Evolutionary conservation across 2,888 invertebrate genomes (phyloP).

Genomic region (Steromphala cineraria): DNA sequence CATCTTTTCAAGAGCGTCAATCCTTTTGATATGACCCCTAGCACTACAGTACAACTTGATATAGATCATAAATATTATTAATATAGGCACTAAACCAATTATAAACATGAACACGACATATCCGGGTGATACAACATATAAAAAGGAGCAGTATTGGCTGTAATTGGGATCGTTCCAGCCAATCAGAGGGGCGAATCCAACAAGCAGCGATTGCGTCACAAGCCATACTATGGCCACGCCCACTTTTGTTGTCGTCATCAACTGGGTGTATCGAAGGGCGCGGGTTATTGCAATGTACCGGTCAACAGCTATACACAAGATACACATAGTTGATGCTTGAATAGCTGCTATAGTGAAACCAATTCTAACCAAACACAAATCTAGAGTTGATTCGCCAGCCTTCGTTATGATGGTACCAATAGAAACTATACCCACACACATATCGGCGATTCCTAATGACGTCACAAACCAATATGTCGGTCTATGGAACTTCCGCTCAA

Average conservation of each 20-base stretch:
- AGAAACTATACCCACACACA: slow-evolving; percentile 54
- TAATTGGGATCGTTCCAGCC: slow-evolving; percentile 58
- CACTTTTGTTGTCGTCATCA: slow-evolving; percentile 49
- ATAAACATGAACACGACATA: slow-evolving; percentile 52
- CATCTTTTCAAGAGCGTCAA: slow-evolving; percentile 48
- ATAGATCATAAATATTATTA: slow-evolving; percentile 50
- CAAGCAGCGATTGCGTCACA: slow-evolving; percentile 49
- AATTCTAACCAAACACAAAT: slow-evolving; percentile 51
- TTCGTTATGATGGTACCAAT: slow-evolving; percentile 52
- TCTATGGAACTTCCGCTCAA: slow-evolving; percentile 44
- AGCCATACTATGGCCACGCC: slow-evolving; percentile 40
- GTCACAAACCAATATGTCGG: slow-evolving; percentile 55
- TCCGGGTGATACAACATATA: slow-evolving; percentile 46
- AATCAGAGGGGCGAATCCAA: slow-evolving; percentile 59
- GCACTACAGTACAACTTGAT: slow-evolving; percentile 49
- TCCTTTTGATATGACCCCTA: slow-evolving; percentile 51
- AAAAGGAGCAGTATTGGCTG: slow-evolving; percentile 53
- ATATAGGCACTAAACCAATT: slow-evolving; percentile 46
- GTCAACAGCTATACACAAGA: slow-evolving; percentile 63
- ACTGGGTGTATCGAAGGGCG: slow-evolving; percentile 52
- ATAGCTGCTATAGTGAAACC: slow-evolving; percentile 50
- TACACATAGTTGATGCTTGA: slow-evolving; percentile 49
- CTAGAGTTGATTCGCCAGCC: slow-evolving; percentile 42
- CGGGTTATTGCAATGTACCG: slow-evolving; percentile 60
- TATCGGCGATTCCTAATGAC: slow-evolving; percentile 53